Conservation (phyloP, 2,113 vertebrate species). For the Rhabdomys dilectus region DNA sequence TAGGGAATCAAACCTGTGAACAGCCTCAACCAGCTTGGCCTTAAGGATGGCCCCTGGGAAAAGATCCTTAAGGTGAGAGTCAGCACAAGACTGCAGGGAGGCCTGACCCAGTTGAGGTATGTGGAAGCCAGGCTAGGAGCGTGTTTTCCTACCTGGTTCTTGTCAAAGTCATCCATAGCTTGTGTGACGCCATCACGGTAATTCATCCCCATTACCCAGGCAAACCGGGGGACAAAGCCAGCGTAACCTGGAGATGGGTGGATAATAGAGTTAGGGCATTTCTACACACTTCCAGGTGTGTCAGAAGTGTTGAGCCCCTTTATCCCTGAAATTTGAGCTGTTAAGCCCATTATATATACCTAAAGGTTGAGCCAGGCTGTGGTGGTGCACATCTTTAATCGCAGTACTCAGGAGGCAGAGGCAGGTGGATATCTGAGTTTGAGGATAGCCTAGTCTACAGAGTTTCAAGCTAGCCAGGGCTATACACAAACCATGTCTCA, state of each 20-base stretch:
- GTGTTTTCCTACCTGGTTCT: slow-evolving; percentile 77
- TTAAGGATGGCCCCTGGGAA: neutral
- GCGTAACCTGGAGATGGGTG: slow-evolving; percentile 76
- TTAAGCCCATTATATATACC: neutral
- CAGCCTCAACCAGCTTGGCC: neutral
- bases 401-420: too few relatives aligned
- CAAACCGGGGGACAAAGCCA: slow-evolving; percentile 82
- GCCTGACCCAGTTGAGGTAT: neutral
- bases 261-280: neutral
- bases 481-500: neutral
- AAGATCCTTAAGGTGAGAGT: neutral
- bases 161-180: slow-evolving; percentile 83
- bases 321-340: neutral
- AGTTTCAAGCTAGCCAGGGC: neutral
- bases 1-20: neutral
- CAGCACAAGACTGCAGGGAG: neutral
- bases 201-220: slow-evolving; percentile 63
- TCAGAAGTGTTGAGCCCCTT: neutral
- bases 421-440: neutral
- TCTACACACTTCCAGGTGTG: neutral
- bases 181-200: slow-evolving; percentile 76
- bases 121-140: neutral
- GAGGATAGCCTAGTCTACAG: neutral
- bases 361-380: neutral
- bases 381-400: neutral